Percentiles rank a stretch among this genome's conserved stretches.
Conservation (phyloP, 2,797 vertebrate genomes). For the Muscicapa striata region DNA sequence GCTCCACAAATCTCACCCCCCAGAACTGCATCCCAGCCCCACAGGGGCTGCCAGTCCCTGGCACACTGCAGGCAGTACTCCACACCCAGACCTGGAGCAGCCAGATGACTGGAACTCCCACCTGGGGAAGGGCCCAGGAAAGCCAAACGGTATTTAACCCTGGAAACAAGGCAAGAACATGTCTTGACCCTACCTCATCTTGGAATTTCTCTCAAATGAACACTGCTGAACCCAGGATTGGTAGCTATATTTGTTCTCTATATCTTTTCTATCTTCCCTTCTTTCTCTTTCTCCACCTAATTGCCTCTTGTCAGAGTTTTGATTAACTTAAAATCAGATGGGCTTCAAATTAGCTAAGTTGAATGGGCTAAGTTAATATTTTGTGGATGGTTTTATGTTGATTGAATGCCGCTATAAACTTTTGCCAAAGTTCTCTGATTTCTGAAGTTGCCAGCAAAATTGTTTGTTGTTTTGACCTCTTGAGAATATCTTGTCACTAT, state of each 20-base stretch:
- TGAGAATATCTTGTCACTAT: neutral
- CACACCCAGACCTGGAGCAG: neutral
- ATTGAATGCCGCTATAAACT: neutral
- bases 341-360: neutral
- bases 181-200: neutral
- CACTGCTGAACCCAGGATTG: neutral
- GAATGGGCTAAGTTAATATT: no score
- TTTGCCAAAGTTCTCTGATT: neutral
- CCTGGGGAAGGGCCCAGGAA: neutral
- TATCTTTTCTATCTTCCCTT: neutral
- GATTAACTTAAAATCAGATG: neutral
- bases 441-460: neutral
- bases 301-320: neutral
- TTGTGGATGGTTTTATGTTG: neutral
- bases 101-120: neutral
- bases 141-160: neutral
- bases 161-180: accelerated
- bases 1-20: neutral
- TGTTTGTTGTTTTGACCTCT: neutral
- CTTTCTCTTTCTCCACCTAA: neutral
- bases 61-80: neutral
- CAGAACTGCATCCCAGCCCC: no score
- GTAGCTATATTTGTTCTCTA: neutral
- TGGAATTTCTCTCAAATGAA: neutral
- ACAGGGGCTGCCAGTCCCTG: accelerated